phyloP scores from a whole-genome alignment of 2,888 invertebrate species.

The Vandiemenella viatica region DNA sequence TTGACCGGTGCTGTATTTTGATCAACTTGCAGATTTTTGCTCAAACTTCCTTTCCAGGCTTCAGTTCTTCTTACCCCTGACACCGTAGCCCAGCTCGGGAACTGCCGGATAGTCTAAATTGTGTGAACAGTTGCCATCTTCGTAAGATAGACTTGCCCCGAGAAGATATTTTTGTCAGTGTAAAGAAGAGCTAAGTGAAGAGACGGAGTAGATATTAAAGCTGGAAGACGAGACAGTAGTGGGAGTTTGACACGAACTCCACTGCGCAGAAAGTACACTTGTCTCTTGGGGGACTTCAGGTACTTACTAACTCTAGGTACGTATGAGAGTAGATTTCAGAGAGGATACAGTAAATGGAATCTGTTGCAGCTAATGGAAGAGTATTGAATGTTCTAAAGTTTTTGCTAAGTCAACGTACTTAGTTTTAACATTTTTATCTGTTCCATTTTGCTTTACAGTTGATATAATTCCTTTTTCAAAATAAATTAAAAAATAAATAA shows the following conservation, averaged over 20 bases:
- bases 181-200: background rate
- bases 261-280: background rate
- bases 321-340: background rate
- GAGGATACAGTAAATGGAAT: too few relatives aligned
- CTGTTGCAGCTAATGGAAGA: too few relatives aligned
- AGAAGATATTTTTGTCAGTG: background rate
- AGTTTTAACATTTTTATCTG: too few relatives aligned
- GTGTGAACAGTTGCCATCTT: background rate
- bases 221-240: background rate
- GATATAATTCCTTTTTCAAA: too few relatives aligned
- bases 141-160: background rate
- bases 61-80: slow-evolving; percentile 7
- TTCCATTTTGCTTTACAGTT: too few relatives aligned
- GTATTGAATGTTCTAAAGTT: too few relatives aligned
- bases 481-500: too few relatives aligned
- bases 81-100: slow-evolving; percentile 7
- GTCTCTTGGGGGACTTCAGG: background rate
- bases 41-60: slow-evolving; percentile 7
- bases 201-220: background rate
- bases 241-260: background rate
- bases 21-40: background rate
- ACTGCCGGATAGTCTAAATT: background rate
- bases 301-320: background rate
- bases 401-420: too few relatives aligned
- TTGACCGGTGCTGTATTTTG: background rate